Percentiles rank a stretch among this genome's conserved stretches.
phyloP scores from a whole-genome alignment of 2,888 invertebrate species.

The Lysandra bellargus region DNA sequence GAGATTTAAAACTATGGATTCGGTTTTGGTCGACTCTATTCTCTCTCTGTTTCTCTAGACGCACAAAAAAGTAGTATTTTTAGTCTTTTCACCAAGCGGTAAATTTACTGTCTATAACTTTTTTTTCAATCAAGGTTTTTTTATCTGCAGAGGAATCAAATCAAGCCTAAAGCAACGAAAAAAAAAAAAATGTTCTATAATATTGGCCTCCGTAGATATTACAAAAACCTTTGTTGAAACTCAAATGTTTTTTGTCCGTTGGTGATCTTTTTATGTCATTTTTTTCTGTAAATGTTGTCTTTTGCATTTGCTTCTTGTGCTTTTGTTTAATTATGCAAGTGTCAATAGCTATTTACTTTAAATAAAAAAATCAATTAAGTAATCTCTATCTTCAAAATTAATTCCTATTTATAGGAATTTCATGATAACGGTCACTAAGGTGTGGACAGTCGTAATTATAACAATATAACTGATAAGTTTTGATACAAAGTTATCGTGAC shows the following conservation, averaged over 20 bases:
- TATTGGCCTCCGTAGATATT: background rate
- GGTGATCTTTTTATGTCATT: slow-evolving; percentile 30
- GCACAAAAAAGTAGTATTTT: slow-evolving; percentile 39
- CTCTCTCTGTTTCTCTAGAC: slow-evolving; percentile 37
- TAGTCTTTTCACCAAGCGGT: slow-evolving; percentile 35
- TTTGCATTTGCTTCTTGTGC: slow-evolving; percentile 60
- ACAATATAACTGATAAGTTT: background rate
- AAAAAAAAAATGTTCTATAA: background rate
- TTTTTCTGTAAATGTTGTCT: slow-evolving; percentile 46
- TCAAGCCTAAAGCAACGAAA: background rate
- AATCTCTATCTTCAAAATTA: background rate
- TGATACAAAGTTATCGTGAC: background rate
- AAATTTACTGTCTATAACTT: slow-evolving; percentile 38
- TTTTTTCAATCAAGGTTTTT: background rate
- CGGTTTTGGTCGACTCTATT: background rate
- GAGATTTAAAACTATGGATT: background rate
- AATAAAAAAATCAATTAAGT: background rate
- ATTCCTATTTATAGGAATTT: background rate
- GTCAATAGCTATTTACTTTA: slow-evolving; percentile 43
- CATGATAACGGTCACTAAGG: background rate
- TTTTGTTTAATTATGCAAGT: slow-evolving; percentile 54
- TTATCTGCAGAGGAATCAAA: background rate
- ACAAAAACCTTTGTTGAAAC: background rate
- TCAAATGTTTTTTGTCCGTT: background rate
- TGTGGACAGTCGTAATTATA: background rate